Evolutionary conservation across 2,888 invertebrate genomes (phyloP).

Genomic region (Aricia artaxerxes): DNA sequence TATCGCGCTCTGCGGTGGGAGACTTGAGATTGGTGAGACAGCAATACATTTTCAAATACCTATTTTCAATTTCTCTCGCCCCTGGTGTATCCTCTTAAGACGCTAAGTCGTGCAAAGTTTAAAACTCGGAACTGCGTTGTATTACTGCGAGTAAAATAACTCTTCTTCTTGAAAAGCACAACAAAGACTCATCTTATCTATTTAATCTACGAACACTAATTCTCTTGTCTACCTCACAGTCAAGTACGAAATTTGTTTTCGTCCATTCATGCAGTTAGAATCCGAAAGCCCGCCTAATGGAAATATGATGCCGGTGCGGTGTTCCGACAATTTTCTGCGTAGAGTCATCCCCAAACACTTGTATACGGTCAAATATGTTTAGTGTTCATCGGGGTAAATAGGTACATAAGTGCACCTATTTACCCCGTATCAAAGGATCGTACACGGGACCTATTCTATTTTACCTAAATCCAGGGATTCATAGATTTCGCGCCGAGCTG

Average conservation of each 20-base stretch:
- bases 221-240: background rate
- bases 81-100: no score
- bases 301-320: background rate
- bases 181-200: constrained; percentile 3
- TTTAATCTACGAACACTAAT: background rate
- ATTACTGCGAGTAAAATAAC: background rate
- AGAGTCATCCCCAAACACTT: background rate
- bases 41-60: no score
- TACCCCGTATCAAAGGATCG: constrained; percentile 35
- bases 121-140: background rate
- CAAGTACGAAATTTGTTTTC: background rate
- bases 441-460: constrained; percentile 41
- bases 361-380: constrained; percentile 1
- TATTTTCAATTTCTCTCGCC: no score
- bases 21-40: no score
- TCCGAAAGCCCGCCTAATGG: background rate
- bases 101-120: background rate
- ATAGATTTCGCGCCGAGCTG: constrained; percentile 42
- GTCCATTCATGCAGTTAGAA: background rate
- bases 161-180: background rate
- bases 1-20: no score
- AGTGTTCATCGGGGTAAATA: background rate
- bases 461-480: constrained; percentile 42
- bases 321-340: constrained; percentile 3
- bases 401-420: constrained; percentile 25